These are phyloP conservation scores for Noctua fimbriata DNA, from an alignment of 2,888 invertebrate species.

Conservation along the genomic window DNA sequence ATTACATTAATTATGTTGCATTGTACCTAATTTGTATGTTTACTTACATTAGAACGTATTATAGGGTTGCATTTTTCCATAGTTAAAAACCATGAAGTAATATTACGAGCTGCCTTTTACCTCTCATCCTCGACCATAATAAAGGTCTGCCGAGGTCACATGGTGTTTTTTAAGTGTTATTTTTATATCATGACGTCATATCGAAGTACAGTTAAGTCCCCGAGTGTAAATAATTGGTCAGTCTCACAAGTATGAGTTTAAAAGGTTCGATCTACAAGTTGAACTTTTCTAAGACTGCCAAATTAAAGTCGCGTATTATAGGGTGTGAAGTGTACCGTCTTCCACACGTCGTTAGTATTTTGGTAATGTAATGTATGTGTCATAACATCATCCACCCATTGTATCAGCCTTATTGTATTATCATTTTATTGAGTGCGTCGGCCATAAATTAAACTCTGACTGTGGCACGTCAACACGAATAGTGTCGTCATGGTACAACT, in stretches of 20 bases:
- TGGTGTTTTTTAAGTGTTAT: not conserved
- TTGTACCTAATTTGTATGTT: conserved; percentile 29
- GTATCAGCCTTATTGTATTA: conserved; percentile 7
- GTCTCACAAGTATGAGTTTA: not conserved
- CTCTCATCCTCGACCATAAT: not conserved
- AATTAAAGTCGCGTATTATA: not conserved
- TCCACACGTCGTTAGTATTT: conserved; percentile 1
- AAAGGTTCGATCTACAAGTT: not conserved
- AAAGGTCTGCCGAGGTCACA: not conserved
- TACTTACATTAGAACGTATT: conserved; percentile 12
- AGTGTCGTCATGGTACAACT: not conserved
- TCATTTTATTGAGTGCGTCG: not conserved
- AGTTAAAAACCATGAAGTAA: conserved; percentile 11
- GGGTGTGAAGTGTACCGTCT: not conserved
- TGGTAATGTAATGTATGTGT: not conserved
- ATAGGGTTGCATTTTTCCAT: conserved; percentile 1
- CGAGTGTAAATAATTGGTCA: not conserved
- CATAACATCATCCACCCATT: not conserved
- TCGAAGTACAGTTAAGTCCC: not conserved
- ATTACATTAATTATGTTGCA: conserved; percentile 33
- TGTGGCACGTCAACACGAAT: not conserved
- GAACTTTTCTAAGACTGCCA: not conserved
- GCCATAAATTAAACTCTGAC: not conserved
- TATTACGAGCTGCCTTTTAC: conserved; percentile 35
- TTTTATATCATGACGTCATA: not conserved